phyloP scores from a whole-genome alignment of 2,113 vertebrate genomes.

The Phylloscopus trochilus region DNA sequence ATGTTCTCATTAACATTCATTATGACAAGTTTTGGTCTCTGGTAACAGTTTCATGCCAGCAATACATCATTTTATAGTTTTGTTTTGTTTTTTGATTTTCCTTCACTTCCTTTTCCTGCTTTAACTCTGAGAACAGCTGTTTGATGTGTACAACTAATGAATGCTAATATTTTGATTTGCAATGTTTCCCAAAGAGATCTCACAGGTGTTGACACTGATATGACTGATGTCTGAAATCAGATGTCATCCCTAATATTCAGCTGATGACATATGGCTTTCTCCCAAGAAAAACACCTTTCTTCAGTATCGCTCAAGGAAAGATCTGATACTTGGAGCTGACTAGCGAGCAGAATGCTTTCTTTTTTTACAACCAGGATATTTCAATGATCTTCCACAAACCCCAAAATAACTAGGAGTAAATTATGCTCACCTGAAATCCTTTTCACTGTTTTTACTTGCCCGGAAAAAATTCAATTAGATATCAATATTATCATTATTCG shows the following conservation, averaged over 20 bases:
- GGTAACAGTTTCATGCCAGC: not conserved
- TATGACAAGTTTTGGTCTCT: not conserved
- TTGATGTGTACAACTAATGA: not conserved
- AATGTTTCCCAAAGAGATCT: not conserved
- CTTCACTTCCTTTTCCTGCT: not conserved
- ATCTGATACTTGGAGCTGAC: not conserved
- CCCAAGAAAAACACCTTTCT: not conserved
- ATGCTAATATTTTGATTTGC: conserved; percentile 27
- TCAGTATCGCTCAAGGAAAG: not conserved
- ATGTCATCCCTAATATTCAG: not conserved
- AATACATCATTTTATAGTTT: not conserved
- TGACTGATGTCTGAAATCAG: conserved; percentile 16
- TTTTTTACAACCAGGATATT: not conserved
- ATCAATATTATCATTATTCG: not conserved
- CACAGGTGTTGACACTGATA: not conserved
- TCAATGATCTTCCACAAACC: not conserved
- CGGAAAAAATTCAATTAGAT: not conserved
- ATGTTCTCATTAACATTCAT: conserved; percentile 40
- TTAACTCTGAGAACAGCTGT: not conserved
- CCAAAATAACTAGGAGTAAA: not conserved
- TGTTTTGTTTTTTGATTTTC: not conserved
- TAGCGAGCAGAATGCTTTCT: not conserved
- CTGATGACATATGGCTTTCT: not conserved
- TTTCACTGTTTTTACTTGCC: not conserved
- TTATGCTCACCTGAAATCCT: not conserved